Percentiles rank a stretch among this genome's conserved stretches.
Conservation (phyloP, 2,888 invertebrate species). For the Ennomos fuscantarius region DNA sequence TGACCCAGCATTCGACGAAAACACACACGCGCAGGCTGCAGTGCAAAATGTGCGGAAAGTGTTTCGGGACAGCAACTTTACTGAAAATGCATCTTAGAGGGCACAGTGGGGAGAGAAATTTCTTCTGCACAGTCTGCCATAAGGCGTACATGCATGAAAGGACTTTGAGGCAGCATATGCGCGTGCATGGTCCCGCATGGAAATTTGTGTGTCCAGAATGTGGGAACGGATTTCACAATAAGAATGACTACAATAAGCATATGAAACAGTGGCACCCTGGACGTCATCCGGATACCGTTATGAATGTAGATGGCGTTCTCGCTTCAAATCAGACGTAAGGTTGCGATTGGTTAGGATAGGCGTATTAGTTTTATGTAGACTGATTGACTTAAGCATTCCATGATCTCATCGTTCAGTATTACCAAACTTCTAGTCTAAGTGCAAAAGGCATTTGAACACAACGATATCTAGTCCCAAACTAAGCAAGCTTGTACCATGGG, state of each 20-base stretch:
- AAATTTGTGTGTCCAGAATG: slow-evolving; percentile 70
- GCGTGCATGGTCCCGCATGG: slow-evolving; percentile 67
- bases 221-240: slow-evolving; percentile 67
- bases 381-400: too few species aligned
- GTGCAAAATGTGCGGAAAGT: slow-evolving; percentile 73
- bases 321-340: slow-evolving; percentile 28
- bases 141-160: slow-evolving; percentile 78
- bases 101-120: slow-evolving; percentile 74
- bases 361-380: too few species aligned
- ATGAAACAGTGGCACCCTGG: slow-evolving; percentile 78
- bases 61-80: slow-evolving; percentile 70
- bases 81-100: slow-evolving; percentile 74
- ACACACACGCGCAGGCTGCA: slow-evolving; percentile 73
- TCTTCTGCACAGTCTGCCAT: slow-evolving; percentile 69
- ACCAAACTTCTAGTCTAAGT: too few species aligned
- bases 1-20: slow-evolving; percentile 76
- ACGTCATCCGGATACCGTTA: slow-evolving; percentile 64
- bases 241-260: slow-evolving; percentile 71
- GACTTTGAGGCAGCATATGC: slow-evolving; percentile 74
- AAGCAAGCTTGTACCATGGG: too few species aligned
- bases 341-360: too few species aligned
- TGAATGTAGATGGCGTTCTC: slow-evolving; percentile 57
- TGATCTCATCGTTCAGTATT: too few species aligned
- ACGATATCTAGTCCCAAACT: too few species aligned
- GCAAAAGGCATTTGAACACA: not conserved